A percentile compares a stretch with the other conserved stretches of the same genome.
Evolutionary conservation across 2,113 vertebrate genomes (phyloP).

Genomic region (Calyptomena viridis): DNA sequence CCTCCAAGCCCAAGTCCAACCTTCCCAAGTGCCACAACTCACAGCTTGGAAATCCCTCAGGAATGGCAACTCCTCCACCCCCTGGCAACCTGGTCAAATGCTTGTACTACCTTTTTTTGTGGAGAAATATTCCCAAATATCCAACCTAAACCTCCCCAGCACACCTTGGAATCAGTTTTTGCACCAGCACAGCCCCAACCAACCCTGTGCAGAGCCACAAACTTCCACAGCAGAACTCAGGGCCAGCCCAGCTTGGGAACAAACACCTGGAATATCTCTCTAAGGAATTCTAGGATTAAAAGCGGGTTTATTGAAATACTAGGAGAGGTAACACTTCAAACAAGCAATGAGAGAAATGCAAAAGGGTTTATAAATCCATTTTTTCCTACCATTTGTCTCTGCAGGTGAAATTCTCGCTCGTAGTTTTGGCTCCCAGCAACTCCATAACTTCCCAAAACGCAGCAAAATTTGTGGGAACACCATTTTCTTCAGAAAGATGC

Average conservation of each 20-base stretch:
- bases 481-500: neutral
- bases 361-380: accelerated
- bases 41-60: neutral
- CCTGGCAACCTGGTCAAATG: no score
- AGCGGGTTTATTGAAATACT: neutral
- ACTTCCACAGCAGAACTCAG: neutral
- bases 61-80: neutral
- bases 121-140: no score
- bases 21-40: neutral
- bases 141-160: neutral
- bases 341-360: neutral
- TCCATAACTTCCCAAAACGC: neutral
- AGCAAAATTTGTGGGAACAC: neutral
- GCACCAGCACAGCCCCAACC: neutral
- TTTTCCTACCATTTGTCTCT: neutral
- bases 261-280: neutral
- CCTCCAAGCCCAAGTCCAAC: neutral
- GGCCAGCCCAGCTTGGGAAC: neutral
- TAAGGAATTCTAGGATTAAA: neutral
- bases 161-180: neutral
- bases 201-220: neutral
- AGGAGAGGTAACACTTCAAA: accelerated
- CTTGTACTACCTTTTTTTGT: neutral
- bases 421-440: neutral
- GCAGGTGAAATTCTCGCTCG: neutral